These are phyloP conservation scores for Phymastichus coffea DNA, from an alignment of 1,140 invertebrate species.

Conservation along the genomic window DNA sequence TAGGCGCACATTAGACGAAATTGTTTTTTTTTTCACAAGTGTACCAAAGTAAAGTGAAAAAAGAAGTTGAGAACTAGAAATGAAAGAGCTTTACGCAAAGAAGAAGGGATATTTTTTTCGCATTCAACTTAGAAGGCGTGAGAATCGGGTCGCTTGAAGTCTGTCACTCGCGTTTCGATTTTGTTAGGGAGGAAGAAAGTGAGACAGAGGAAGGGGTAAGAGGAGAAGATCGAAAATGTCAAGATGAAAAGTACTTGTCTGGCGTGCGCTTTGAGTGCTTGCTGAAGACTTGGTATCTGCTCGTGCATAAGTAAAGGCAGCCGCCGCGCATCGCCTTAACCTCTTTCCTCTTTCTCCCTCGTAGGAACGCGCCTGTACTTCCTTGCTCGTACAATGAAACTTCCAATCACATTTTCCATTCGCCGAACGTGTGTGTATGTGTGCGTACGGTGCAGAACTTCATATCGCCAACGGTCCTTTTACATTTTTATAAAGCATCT, in stretches of 20 bases:
- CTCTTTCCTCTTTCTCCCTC: constrained; percentile 6
- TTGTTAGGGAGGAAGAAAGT: background rate
- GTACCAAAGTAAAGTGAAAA: no score
- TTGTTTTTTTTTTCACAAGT: no score
- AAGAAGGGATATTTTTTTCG: background rate
- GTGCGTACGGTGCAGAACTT: constrained; percentile 17
- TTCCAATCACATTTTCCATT: constrained; percentile 48
- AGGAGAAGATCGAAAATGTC: constrained; percentile 16
- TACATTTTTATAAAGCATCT: constrained; percentile 48
- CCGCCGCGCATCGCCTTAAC: constrained; percentile 29
- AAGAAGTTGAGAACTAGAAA: background rate
- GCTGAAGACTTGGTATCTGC: constrained; percentile 32
- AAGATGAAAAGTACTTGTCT: constrained; percentile 25
- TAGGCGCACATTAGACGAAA: no score
- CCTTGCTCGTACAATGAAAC: constrained; percentile 43
- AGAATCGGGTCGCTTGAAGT: constrained; percentile 21
- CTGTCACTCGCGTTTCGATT: constrained; percentile 10
- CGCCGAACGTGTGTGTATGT: constrained; percentile 28
- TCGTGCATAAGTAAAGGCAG: constrained; percentile 41
- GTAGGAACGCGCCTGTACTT: constrained; percentile 4
- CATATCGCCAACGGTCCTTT: constrained; percentile 36
- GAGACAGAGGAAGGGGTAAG: background rate
- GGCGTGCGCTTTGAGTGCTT: constrained; percentile 26
- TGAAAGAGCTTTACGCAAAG: background rate
- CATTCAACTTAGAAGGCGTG: constrained; percentile 15